Evolutionary conservation across 2,113 vertebrate species (phyloP).

Genomic region (Embiotoca jacksoni): DNA sequence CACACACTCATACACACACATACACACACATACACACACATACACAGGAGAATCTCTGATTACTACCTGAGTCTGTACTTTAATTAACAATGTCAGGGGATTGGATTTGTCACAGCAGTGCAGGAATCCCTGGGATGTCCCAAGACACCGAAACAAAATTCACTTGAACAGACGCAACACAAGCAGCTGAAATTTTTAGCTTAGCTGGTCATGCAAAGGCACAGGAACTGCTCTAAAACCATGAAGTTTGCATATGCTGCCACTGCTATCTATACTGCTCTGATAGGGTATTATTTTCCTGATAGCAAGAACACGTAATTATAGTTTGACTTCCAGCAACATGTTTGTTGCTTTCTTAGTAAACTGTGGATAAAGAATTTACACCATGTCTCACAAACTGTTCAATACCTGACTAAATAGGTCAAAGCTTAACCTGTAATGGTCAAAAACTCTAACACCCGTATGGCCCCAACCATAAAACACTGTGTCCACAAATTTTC

Average conservation of each 20-base stretch:
- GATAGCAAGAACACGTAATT: background rate
- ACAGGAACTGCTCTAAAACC: background rate
- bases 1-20: conserved; percentile 2
- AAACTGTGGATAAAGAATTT: too few species aligned
- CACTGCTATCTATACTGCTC: background rate
- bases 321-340: too few species aligned
- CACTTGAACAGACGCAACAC: conserved; percentile 31
- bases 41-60: conserved; percentile 22
- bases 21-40: background rate
- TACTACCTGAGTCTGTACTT: conserved; percentile 41
- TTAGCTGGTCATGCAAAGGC: conserved; percentile 12
- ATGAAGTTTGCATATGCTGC: background rate
- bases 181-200: conserved; percentile 36
- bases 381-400: too few species aligned
- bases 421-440: background rate
- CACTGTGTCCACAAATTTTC: background rate
- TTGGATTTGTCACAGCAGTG: conserved; percentile 44
- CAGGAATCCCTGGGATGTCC: conserved; percentile 48
- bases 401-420: background rate
- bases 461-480: background rate
- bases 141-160: conserved; percentile 27
- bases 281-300: background rate
- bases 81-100: conserved; percentile 52
- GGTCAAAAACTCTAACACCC: background rate
- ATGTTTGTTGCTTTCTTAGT: too few species aligned